Evolutionary conservation across 2,113 vertebrate genomes (phyloP), one percentile per base, ranked within the genome.

Genomic region (Pimephales promelas): DNA sequence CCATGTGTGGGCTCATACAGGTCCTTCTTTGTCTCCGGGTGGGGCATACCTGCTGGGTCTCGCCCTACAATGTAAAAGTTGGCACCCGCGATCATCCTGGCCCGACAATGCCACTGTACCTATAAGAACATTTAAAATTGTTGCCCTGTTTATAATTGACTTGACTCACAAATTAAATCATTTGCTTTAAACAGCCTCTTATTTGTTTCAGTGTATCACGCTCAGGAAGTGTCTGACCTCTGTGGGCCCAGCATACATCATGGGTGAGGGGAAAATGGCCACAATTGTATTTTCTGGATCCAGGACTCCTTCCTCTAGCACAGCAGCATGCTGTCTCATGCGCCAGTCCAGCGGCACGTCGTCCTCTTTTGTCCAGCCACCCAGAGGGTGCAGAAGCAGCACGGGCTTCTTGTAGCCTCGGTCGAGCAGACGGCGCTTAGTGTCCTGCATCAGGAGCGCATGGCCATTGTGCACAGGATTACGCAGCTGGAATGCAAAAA

Each of bases 101-200:
- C 93, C 64, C 98, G 93, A 85, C 98, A 99, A 90, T 99, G 98
- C 98, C 98, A 99, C 90, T 99, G 98, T 57, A 99, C 98, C 98
- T 99, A 88, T 68, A 4, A 40, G 5, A 14, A 62, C 6, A 66
- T 11, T 54, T 1, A 8, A 7, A 26, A 2, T 81, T 16, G 10
- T 45, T 56, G 13, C 31, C 28, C 24, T 10, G 10, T 56, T 36
- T 2, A 76, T 16, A 56, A 56, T 22, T 56, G 20, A 3, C 47
- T 52, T 10, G 8, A 22, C 45, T 49, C 6, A 54, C 52, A 54
- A 20, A 20, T 47, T 47, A 2, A 45, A 71, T 34, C 3, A 3
- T 75, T 56, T 56, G 24, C 4, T 76, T 28, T 22, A 10, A 40
- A 24, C 59, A 14, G 45, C 3, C 31, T 56, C 5, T 56, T 22